Evolutionary conservation across 2,797 vertebrate species (phyloP).

Genomic region (Rhincodon typus): DNA sequence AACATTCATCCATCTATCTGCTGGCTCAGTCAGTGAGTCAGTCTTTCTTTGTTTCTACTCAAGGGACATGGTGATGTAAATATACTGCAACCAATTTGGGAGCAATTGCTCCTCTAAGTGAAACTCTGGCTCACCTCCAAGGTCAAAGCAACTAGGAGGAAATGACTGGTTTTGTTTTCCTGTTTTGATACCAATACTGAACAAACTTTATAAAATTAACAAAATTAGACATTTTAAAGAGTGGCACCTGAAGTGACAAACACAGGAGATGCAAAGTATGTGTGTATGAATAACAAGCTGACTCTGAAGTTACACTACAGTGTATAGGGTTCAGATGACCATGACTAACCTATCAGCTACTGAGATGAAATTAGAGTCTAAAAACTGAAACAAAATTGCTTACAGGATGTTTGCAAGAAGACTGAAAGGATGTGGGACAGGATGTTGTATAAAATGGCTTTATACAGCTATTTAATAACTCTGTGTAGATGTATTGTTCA

Average conservation of each 20-base stretch:
- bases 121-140: not conserved
- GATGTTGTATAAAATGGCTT: not conserved
- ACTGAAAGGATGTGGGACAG: constrained; percentile 21
- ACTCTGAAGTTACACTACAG: not conserved
- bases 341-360: not conserved
- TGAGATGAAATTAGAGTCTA: not conserved
- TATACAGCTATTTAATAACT: constrained; percentile 21
- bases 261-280: not conserved
- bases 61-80: not conserved
- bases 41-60: not conserved
- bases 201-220: not conserved
- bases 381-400: not conserved
- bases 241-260: not conserved
- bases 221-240: not conserved
- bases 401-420: constrained; percentile 28
- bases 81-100: not conserved
- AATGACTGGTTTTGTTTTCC: not conserved
- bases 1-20: not conserved
- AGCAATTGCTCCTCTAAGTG: not conserved
- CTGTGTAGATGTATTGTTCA: not conserved
- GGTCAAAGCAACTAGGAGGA: not conserved
- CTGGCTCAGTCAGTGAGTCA: not conserved
- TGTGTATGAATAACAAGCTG: not conserved
- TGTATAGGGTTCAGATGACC: not conserved
- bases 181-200: not conserved